These are phyloP conservation scores for Botrylloides violaceus DNA, from an alignment of 23 tunicate genomes.

Conservation along the genomic window DNA sequence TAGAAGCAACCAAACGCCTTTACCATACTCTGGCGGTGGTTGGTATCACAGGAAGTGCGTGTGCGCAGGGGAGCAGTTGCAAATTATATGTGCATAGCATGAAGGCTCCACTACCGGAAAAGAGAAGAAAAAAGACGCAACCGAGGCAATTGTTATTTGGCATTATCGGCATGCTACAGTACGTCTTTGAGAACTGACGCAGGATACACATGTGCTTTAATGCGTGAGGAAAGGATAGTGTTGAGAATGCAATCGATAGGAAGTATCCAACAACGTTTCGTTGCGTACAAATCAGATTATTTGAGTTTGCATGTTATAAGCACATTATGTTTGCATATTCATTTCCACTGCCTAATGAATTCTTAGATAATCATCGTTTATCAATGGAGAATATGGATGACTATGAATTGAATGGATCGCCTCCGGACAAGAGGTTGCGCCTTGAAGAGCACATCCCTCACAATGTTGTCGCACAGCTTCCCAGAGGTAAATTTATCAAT, in stretches of 20 bases:
- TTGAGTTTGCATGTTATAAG: not conserved
- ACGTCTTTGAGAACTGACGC: not conserved
- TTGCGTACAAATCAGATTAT: not conserved
- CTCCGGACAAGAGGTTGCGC: slow-evolving; percentile 14
- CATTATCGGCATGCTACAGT: not conserved
- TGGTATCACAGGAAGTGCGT: slow-evolving; percentile 23
- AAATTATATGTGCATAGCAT: slow-evolving; percentile 8
- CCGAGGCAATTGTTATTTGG: slow-evolving; percentile 15
- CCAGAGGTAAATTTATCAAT: too few species aligned
- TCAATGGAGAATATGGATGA: slow-evolving; percentile 14
- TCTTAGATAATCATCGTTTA: not conserved
- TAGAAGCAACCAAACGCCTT: slow-evolving; percentile 6
- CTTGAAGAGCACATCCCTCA: slow-evolving; percentile 45
- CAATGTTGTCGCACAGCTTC: slow-evolving; percentile 55
- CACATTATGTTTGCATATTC: not conserved
- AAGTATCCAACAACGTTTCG: not conserved
- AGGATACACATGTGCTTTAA: not conserved
- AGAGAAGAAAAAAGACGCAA: slow-evolving; percentile 24
- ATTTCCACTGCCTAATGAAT: not conserved
- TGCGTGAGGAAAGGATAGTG: too few species aligned
- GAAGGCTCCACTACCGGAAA: slow-evolving; percentile 25
- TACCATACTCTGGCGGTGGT: slow-evolving; percentile 13
- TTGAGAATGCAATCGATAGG: too few species aligned
- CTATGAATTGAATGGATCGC: slow-evolving; percentile 14
- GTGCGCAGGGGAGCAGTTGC: slow-evolving; percentile 12